phyloP scores from a whole-genome alignment of 2,113 vertebrate species.

The Oxygymnocypris stewartii region DNA sequence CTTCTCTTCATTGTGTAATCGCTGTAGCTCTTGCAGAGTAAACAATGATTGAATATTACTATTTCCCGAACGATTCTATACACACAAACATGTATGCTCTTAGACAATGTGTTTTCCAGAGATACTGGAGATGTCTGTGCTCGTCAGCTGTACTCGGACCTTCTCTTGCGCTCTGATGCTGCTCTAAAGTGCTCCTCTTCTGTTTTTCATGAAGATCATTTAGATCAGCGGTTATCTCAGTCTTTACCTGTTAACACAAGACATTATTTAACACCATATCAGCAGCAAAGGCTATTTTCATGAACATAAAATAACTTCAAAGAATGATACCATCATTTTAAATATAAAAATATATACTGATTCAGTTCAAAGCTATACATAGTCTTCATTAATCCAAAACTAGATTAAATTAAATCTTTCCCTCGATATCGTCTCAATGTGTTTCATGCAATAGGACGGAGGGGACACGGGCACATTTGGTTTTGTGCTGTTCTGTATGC shows the following conservation, averaged over 20 bases:
- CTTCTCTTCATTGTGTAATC: constrained; percentile 74
- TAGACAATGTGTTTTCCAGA: background rate
- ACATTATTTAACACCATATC: background rate
- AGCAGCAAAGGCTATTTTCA: background rate
- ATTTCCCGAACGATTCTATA: background rate
- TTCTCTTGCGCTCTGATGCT: constrained; percentile 68
- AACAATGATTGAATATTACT: background rate
- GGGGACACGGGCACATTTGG: too few species aligned
- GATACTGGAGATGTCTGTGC: background rate
- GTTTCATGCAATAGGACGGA: too few species aligned
- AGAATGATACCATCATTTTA: background rate
- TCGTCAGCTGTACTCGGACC: constrained; percentile 67
- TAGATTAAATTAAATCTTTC: too few species aligned
- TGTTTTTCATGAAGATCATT: constrained; percentile 72
- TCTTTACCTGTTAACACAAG: constrained; percentile 74
- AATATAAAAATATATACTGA: too few species aligned
- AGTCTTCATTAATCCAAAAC: background rate
- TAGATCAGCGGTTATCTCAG: constrained; percentile 72
- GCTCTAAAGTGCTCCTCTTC: constrained; percentile 62
- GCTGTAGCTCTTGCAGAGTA: constrained; percentile 76
- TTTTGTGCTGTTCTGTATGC: too few species aligned
- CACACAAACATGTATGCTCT: background rate
- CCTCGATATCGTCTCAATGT: too few species aligned
- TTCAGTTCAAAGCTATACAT: background rate
- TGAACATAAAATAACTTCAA: background rate